Percentiles rank a stretch among this genome's conserved stretches.
Conservation (phyloP, 2,888 invertebrate species). For the Pherbina coryleti region DNA sequence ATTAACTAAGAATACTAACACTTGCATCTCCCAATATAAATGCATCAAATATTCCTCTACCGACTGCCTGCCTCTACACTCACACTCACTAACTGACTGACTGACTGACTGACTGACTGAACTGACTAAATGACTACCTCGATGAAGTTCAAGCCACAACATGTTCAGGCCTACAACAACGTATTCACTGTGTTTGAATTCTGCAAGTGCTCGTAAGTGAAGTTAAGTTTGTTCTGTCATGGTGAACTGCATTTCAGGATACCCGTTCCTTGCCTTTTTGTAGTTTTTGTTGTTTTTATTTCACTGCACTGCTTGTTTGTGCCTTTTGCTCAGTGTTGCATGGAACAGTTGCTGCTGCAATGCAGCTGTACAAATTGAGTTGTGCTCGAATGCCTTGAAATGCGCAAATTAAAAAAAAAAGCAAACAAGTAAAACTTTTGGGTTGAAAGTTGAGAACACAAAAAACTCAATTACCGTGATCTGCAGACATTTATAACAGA, state of each 20-base stretch:
- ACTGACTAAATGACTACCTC: not conserved
- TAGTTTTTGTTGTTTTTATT: not conserved
- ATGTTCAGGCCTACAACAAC: not conserved
- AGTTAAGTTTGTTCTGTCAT: slow-evolving; percentile 5
- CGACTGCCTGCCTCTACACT: too few species aligned
- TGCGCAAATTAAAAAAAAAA: not conserved
- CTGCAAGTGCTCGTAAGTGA: not conserved
- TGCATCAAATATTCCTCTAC: too few species aligned
- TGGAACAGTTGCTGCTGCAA: slow-evolving; percentile 9
- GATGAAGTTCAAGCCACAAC: not conserved
- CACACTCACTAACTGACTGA: not conserved
- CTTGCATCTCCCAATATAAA: too few species aligned
- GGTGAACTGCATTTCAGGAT: not conserved
- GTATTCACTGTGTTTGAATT: not conserved
- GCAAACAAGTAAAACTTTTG: too few species aligned
- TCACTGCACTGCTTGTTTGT: not conserved
- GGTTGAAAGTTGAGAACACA: too few species aligned
- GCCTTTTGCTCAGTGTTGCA: not conserved
- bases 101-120: not conserved
- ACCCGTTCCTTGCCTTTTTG: not conserved
- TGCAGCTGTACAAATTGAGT: slow-evolving; percentile 23
- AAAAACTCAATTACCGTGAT: too few species aligned
- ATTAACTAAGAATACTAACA: too few species aligned
- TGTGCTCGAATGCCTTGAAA: slow-evolving; percentile 14
- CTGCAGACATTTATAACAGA: too few species aligned